Conservation (phyloP, 2,888 invertebrate genomes). For the Lasioglossum morio region DNA sequence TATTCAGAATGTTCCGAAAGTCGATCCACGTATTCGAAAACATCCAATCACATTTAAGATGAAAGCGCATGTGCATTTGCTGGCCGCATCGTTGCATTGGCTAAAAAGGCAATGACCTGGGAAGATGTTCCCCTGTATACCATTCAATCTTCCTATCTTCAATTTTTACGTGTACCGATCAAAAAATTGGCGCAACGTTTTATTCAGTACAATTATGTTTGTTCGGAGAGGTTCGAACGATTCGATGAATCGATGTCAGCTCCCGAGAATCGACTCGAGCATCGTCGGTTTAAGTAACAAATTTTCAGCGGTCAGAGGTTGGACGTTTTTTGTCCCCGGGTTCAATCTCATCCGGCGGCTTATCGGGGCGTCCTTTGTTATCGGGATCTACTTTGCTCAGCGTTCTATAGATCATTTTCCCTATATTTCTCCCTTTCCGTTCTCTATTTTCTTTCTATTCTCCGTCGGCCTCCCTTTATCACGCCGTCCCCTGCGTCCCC, state of each 20-base stretch:
- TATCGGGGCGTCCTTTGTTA: slow-evolving; percentile 54
- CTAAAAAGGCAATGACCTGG: not conserved
- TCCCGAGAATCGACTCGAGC: slow-evolving; percentile 7
- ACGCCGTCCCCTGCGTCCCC: slow-evolving; percentile 9
- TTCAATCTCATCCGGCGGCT: slow-evolving; percentile 58
- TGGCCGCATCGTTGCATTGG: not conserved
- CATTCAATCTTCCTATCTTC: not conserved
- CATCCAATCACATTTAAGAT: not conserved
- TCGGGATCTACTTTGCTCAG: slow-evolving; percentile 59
- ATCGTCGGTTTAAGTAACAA: slow-evolving; percentile 30
- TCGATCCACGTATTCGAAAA: not conserved
- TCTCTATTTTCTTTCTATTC: slow-evolving; percentile 59
- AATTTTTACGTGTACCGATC: not conserved
- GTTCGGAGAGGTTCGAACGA: not conserved
- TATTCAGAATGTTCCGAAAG: not conserved
- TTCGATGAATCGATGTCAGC: not conserved
- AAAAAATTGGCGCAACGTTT: not conserved
- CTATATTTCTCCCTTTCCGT: slow-evolving; percentile 63
- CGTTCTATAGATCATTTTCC: slow-evolving; percentile 63
- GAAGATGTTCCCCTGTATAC: not conserved
- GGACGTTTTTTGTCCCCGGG: slow-evolving; percentile 25
- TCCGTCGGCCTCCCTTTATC: slow-evolving; percentile 49
- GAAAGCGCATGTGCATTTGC: not conserved
- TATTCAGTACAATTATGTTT: not conserved
- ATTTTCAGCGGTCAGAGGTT: slow-evolving; percentile 38